These are phyloP conservation scores for Pogonus chalceus DNA, from an alignment of 1,140 invertebrate genomes.

Conservation along the genomic window DNA sequence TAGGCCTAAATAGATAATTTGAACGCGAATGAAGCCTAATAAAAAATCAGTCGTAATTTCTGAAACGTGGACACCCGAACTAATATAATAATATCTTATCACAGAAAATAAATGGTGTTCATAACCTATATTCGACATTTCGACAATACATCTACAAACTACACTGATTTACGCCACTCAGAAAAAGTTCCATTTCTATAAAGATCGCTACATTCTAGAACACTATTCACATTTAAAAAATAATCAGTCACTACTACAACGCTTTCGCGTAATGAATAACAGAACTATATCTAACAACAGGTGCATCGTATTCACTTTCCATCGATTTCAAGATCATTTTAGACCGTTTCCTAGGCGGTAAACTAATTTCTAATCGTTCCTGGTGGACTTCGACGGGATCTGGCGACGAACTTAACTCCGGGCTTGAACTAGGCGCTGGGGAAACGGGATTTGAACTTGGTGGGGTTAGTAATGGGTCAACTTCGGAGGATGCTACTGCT, in stretches of 20 bases:
- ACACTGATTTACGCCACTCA: not conserved
- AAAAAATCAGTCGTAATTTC: not conserved
- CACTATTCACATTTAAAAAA: conserved; percentile 7
- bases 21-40: not conserved
- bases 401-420: conserved; percentile 42
- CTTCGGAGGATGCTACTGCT: conserved; percentile 38
- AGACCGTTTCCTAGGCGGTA: conserved; percentile 64
- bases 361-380: conserved; percentile 49
- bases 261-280: conserved; percentile 74
- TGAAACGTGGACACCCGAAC: not conserved
- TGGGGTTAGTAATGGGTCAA: conserved; percentile 46
- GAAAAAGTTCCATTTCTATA: not conserved
- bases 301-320: conserved; percentile 35
- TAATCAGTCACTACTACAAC: conserved; percentile 40
- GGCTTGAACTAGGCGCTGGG: conserved; percentile 38
- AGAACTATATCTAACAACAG: conserved; percentile 53
- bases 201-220: not conserved
- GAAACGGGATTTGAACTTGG: conserved; percentile 52
- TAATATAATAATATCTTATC: not conserved
- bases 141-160: not conserved
- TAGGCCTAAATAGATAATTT: not conserved
- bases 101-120: not conserved
- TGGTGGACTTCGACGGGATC: conserved; percentile 47
- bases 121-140: not conserved
- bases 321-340: conserved; percentile 67